Evolutionary conservation across 2,888 invertebrate species (phyloP).

Genomic region (Microplitis manilae): DNA sequence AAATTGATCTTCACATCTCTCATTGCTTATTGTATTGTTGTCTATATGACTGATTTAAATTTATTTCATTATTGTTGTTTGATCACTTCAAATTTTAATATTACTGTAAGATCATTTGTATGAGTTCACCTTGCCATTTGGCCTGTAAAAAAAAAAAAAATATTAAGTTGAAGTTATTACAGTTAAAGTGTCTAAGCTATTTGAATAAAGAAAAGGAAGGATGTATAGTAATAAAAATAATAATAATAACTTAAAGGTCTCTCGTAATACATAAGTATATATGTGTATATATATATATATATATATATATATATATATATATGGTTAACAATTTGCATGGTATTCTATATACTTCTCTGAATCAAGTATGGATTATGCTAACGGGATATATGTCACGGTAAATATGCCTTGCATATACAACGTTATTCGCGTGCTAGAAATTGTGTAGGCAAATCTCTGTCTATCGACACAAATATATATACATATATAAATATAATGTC

Average conservation of each 20-base stretch:
- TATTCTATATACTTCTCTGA: conserved; percentile 6
- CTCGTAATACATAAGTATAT: conserved; percentile 4
- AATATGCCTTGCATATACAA: conserved; percentile 38
- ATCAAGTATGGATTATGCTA: conserved; percentile 42
- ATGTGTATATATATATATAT: background rate
- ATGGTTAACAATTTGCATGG: background rate
- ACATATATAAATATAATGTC: conserved; percentile 14
- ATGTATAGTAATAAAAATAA: background rate
- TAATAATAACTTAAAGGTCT: background rate
- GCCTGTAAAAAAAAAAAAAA: no score
- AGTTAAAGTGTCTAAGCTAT: background rate
- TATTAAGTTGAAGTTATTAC: background rate
- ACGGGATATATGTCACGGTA: conserved; percentile 38
- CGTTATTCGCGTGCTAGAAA: conserved; percentile 27
- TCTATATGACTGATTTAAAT: no score
- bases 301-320: background rate
- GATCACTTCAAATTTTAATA: no score
- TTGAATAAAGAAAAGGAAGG: conserved; percentile 13
- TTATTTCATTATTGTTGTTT: no score
- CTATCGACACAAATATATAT: conserved; percentile 22
- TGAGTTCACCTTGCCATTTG: no score
- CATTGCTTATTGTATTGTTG: no score
- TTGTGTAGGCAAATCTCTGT: conserved; percentile 22
- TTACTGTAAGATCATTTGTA: no score
- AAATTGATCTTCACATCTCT: no score